Base-by-base conservation (phyloP, 2,888 invertebrate genomes). In the Diabrotica balteata region DNA sequence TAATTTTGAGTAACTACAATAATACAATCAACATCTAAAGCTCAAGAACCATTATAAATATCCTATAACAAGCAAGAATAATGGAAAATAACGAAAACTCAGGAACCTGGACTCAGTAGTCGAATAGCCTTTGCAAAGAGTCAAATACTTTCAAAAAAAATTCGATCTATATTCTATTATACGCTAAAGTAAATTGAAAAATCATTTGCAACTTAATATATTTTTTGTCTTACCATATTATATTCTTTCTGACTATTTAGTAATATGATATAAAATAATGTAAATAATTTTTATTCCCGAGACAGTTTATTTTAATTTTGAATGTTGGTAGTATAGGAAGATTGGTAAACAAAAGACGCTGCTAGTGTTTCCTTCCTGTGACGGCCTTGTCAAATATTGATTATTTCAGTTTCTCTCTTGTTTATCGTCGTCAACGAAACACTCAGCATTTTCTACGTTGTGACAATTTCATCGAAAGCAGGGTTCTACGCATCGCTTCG, bases 401-500 rank as follows among this genome's bases (percentile, higher is more conserved):
- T 60, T n/a, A 52, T 54, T 62, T 49, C 4, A 11, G 7, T 7
- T 32, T 52, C 32, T 32, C 32, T 58, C 58, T 59, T 64, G 64
- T 64, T 64, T 64, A 64, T 58, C 58, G 64, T 51, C 58, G 58
- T 59, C 64, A 42, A 22, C 51, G 42, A 46, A 51, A 46, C 52
- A 51, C 17, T 50, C 8, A 57, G 54, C 47, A 50, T 50, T 50
- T 17, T 54, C 58, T 64, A 46, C 49, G 64, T 67, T 70, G 69
- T 67, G 69, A 67, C 67, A 68, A 59, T 61, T 66, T 72, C 70
- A 68, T 51, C 72, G 65, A 69, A 67, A 63, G 61, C 64, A 63
- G 59, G 59, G 64, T 65, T 64, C 59, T 59, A 63, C 67, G 65
- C 71, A 68, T 64, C 72, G 74, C 84, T 80, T 78, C 83, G 82